phyloP scores from a whole-genome alignment of 2,113 vertebrate genomes.

The Cettia cetti region DNA sequence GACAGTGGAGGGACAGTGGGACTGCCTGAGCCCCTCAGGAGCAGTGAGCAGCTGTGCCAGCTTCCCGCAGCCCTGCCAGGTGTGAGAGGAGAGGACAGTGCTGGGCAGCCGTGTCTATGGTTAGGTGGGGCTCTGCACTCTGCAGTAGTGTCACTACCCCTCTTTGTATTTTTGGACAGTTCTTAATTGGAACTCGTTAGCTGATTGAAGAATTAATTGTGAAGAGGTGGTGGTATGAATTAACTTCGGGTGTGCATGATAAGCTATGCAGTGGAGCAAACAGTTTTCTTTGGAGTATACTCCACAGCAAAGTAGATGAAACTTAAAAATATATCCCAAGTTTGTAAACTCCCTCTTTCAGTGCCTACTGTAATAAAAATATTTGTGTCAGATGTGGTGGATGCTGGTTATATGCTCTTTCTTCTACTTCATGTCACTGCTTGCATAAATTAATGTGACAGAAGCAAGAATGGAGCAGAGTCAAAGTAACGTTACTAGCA shows the following conservation, averaged over 20 bases:
- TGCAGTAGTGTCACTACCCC: too few species aligned
- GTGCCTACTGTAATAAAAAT: background rate
- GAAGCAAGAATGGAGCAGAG: background rate
- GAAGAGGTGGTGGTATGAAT: background rate
- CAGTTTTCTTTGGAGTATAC: background rate
- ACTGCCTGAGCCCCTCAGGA: too few species aligned
- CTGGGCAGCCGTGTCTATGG: fast-evolving
- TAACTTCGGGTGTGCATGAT: background rate
- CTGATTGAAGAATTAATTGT: background rate
- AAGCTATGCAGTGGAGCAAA: background rate
- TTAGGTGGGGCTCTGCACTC: background rate
- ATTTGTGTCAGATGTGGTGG: background rate
- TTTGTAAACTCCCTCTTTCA: background rate
- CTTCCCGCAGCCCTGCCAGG: too few species aligned
- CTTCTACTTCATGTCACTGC: background rate
- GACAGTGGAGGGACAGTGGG: too few species aligned
- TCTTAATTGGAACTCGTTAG: background rate
- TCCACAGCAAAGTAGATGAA: background rate
- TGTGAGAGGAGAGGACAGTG: fast-evolving
- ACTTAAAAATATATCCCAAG: background rate
- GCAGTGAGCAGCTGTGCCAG: too few species aligned
- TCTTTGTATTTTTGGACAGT: background rate
- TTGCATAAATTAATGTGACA: background rate
- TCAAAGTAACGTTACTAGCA: background rate
- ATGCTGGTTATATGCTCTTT: background rate